Evolutionary conservation across 1,140 invertebrate species (phyloP), one percentile per base, ranked within the genome.

Genomic region (Drosophila pruinosa): DNA sequence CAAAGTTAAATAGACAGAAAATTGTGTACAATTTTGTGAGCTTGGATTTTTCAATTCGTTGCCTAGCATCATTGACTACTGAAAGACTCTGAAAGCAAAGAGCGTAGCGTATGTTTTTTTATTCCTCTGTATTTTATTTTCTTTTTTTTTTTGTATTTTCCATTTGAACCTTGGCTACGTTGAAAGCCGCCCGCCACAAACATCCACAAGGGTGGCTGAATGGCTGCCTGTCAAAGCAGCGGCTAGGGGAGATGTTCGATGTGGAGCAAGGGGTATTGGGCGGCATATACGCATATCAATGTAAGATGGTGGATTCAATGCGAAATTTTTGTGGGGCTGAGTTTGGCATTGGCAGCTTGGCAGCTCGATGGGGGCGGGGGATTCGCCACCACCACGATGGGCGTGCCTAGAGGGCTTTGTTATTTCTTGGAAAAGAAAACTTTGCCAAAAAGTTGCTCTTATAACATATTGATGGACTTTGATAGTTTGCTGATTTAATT

Each of bases 1-100:
- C 71, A 86, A 88, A 88, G 85, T 88, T 74, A 86, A 86, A 88
- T 88, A 88, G 76, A 77, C 75, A 82, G 72, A 88, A 88, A 88
- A 82, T 89, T 72, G 78, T 82, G 72, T 76, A 78, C 75, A 88
- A 89, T 82, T 86, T 88, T 78, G 63, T 88, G 72, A 74, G 72
- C 67, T 71, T 53, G 72, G 67, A 74, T 74, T 74, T 74, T 74
- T 71, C 72, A 74, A 74, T 74, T 74, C 72, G 72, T 74, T 74
- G 72, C 71, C 65, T 74, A 70, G 71, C 71, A 74, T 74, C 71
- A 74, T 70, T 74, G 71, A 74, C 65, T 68, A 26, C 62, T 68
- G 70, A 68, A 67, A 72, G 70, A 54, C 54, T 59, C 54, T 68
- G 57, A 74, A 62, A 63, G 65, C 41, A 24, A 65, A 72, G 56